phyloP scores from a whole-genome alignment of 2,797 vertebrate species.

The Leuciscus waleckii region DNA sequence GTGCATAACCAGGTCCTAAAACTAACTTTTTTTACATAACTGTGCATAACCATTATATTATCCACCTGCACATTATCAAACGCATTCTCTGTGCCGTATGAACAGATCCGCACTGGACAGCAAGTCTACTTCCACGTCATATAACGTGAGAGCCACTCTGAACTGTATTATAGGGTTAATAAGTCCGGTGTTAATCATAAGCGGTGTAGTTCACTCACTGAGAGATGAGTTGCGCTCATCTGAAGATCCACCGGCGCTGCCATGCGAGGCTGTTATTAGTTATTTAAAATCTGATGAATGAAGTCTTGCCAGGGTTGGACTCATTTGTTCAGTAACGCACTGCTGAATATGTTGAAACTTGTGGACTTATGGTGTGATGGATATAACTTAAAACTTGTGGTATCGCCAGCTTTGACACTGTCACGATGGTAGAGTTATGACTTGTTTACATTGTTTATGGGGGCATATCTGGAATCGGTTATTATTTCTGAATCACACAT shows the following conservation, averaged over 20 bases:
- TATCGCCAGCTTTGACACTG: not conserved
- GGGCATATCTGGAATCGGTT: not conserved
- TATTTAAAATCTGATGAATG: not conserved
- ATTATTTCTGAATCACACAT: not conserved
- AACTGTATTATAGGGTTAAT: not conserved
- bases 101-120: not conserved
- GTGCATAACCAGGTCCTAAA: no score
- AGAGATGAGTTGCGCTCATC: no score
- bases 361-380: no score
- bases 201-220: not conserved
- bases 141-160: not conserved
- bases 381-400: not conserved
- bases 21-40: not conserved
- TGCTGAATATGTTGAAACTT: not conserved
- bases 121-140: not conserved
- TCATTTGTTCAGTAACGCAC: not conserved
- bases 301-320: not conserved
- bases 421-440: not conserved
- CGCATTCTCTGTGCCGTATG: not conserved
- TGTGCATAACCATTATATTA: not conserved
- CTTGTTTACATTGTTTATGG: not conserved
- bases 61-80: not conserved
- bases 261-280: not conserved
- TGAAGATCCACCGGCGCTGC: no score
- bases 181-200: not conserved